Evolutionary conservation across 2,888 invertebrate genomes (phyloP).

Genomic region (Eledone cirrhosa): DNA sequence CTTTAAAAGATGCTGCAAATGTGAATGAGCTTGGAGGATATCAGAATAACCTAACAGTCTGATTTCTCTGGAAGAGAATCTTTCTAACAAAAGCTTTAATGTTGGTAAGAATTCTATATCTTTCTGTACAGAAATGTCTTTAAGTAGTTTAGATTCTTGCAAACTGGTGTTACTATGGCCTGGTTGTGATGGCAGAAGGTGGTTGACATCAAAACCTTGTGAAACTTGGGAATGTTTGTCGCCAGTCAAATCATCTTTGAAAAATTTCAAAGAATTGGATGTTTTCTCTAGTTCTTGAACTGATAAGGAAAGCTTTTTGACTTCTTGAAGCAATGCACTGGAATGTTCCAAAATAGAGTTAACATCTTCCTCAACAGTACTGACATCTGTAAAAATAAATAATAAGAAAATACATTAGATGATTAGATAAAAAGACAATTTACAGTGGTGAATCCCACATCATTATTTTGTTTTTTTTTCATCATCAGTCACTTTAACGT

Average conservation of each 20-base stretch:
- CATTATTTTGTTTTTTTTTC: no score
- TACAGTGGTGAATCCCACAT: no score
- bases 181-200: neutral
- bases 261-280: neutral
- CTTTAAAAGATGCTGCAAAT: neutral
- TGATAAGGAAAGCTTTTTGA: conserved; percentile 3
- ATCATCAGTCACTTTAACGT: no score
- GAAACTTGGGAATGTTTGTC: neutral
- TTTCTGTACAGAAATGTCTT: conserved; percentile 19
- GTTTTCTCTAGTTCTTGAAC: conserved; percentile 13
- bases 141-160: neutral
- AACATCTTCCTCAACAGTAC: conserved; percentile 15
- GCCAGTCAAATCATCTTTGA: neutral
- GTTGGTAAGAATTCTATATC: conserved; percentile 19
- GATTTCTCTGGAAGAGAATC: conserved; percentile 11
- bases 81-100: conserved; percentile 4
- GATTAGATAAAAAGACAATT: no score
- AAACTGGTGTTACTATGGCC: neutral
- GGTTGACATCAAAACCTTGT: conserved; percentile 16
- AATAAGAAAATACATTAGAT: no score
- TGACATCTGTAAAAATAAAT: neutral
- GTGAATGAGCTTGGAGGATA: neutral
- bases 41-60: neutral
- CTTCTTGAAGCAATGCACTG: conserved; percentile 21
- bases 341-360: conserved; percentile 23